These are phyloP conservation scores for Patella vulgata DNA, from an alignment of 1,140 invertebrate species.

Conservation along the genomic window DNA sequence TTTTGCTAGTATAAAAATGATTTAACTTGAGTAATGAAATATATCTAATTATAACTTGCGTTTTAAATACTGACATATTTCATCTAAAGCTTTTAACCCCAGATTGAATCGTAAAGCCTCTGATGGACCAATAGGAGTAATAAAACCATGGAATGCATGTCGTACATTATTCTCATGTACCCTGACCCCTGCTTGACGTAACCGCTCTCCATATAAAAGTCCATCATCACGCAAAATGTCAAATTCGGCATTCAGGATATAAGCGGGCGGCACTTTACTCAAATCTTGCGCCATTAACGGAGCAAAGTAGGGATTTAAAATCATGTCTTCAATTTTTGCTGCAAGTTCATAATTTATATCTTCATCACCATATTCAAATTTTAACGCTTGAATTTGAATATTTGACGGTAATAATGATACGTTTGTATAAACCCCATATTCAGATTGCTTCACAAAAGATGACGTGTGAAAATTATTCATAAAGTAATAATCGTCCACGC, in stretches of 20 bases:
- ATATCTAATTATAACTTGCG: constrained; percentile 12
- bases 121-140: background rate
- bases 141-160: constrained; percentile 21
- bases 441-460: constrained; percentile 17
- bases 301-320: constrained; percentile 27
- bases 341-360: constrained; percentile 15
- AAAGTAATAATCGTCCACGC: constrained; percentile 10
- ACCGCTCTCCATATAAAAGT: constrained; percentile 29
- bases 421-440: constrained; percentile 9
- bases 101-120: background rate
- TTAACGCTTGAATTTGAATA: background rate
- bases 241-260: constrained; percentile 28
- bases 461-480: constrained; percentile 28
- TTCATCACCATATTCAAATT: background rate
- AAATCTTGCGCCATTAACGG: constrained; percentile 33
- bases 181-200: constrained; percentile 27
- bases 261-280: constrained; percentile 19
- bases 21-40: no score
- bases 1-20: no score
- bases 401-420: constrained; percentile 1
- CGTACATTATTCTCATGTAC: constrained; percentile 19
- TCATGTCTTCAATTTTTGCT: constrained; percentile 15
- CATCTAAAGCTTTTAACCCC: background rate
- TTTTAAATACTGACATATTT: constrained; percentile 2
- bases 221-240: constrained; percentile 42